Conservation (phyloP, 2,113 vertebrate genomes). For the Chaenogobius annularis region DNA sequence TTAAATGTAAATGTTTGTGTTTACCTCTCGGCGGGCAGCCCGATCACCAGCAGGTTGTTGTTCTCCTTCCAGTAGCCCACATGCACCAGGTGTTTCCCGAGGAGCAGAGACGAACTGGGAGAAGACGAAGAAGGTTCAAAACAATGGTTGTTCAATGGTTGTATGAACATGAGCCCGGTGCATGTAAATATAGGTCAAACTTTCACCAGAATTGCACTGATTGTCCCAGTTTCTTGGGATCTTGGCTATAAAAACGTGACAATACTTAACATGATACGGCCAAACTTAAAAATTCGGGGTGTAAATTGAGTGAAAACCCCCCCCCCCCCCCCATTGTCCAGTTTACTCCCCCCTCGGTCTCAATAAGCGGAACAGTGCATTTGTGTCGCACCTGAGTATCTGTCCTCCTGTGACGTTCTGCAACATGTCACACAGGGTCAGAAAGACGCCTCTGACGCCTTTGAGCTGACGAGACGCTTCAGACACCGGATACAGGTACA, state of each 20-base stretch:
- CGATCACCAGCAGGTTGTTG: constrained; percentile 87
- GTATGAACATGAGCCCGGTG: no score
- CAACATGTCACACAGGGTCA: constrained; percentile 95
- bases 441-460: constrained; percentile 92
- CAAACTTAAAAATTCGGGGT: no score
- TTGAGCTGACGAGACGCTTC: constrained; percentile 90
- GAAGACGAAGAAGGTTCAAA: not conserved
- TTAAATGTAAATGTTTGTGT: not conserved
- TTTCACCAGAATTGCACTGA: no score
- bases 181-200: no score
- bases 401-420: constrained; percentile 88
- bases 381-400: constrained; percentile 84
- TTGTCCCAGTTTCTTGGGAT: no score
- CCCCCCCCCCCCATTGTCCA: no score
- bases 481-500: constrained; percentile 90
- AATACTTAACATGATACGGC: no score
- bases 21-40: constrained; percentile 90
- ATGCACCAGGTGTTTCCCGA: constrained; percentile 87
- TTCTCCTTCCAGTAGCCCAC: constrained; percentile 94
- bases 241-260: no score
- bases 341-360: no score
- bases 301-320: no score
- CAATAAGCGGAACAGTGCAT: no score
- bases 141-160: no score
- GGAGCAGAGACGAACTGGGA: constrained; percentile 85